Percentiles rank a stretch among this genome's conserved stretches.
Conservation (phyloP, 2,888 invertebrate species). For the Volucella bombylans region DNA sequence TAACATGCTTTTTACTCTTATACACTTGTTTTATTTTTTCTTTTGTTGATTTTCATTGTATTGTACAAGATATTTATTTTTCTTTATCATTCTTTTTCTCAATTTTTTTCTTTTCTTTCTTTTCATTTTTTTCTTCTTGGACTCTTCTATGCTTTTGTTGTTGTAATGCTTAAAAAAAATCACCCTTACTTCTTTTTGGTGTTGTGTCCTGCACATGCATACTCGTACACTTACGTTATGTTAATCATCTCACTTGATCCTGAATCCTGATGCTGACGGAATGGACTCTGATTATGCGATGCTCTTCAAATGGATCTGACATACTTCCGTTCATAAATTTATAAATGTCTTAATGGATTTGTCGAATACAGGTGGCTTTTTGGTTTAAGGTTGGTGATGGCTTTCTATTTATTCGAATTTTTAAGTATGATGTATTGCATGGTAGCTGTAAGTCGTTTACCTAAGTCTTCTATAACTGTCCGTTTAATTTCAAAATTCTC, state of each 20-base stretch:
- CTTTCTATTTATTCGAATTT: slow-evolving; percentile 62
- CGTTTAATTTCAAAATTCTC: too few relatives aligned
- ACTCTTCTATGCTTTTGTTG: slow-evolving; percentile 53
- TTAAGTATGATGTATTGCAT: slow-evolving; percentile 23
- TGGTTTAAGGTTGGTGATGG: slow-evolving; percentile 93
- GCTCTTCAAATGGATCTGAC: slow-evolving; percentile 22
- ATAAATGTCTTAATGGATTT: slow-evolving; percentile 42
- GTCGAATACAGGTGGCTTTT: slow-evolving; percentile 88
- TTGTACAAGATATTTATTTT: slow-evolving; percentile 42
- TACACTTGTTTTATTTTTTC: slow-evolving; percentile 2
- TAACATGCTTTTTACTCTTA: slow-evolving; percentile 19
- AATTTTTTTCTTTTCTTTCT: slow-evolving; percentile 30
- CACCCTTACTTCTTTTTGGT: slow-evolving; percentile 59
- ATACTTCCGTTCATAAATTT: slow-evolving; percentile 7
- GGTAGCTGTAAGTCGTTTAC: slow-evolving; percentile 3
- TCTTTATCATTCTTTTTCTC: slow-evolving; percentile 24
- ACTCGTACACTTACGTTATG: slow-evolving; percentile 27
- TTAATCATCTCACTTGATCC: slow-evolving; percentile 44
- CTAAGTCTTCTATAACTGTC: background rate
- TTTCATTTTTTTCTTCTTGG: slow-evolving; percentile 50
- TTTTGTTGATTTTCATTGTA: slow-evolving; percentile 36
- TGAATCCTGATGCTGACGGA: slow-evolving; percentile 55
- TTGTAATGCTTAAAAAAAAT: slow-evolving; percentile 48
- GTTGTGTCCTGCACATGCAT: slow-evolving; percentile 48
- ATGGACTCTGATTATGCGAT: slow-evolving; percentile 34